Conservation (phyloP, 1,140 invertebrate species). For the Melanaphis sacchari region DNA sequence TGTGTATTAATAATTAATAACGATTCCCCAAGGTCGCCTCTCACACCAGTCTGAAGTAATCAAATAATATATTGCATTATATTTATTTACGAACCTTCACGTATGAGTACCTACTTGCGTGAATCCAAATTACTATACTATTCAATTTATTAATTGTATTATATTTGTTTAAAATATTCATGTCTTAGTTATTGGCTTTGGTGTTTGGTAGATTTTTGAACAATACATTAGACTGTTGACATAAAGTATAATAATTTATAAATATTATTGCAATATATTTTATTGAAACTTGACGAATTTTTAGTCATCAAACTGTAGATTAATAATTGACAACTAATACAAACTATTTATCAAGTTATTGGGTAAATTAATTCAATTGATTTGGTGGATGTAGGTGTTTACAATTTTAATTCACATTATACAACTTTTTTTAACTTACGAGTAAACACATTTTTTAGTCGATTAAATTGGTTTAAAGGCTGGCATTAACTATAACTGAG, state of each 20-base stretch:
- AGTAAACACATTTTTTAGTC: not conserved
- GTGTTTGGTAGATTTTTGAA: not conserved
- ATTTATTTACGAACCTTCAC: not conserved
- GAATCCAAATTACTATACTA: not conserved
- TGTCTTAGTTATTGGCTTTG: not conserved
- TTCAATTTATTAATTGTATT: not conserved
- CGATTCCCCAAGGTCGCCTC: not conserved
- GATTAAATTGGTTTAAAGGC: not conserved
- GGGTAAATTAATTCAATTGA: not conserved
- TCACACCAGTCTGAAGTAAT: not conserved
- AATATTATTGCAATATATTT: not conserved
- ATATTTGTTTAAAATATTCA: not conserved
- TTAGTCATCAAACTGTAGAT: not conserved
- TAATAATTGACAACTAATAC: not conserved
- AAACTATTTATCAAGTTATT: not conserved
- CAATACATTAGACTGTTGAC: not conserved
- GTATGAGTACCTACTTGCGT: not conserved
- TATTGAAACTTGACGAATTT: not conserved
- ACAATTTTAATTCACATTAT: not conserved
- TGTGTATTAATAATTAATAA: not conserved
- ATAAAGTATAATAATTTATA: not conserved
- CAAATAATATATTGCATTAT: not conserved
- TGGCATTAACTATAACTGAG: not conserved
- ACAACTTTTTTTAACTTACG: not conserved
- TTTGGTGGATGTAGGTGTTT: not conserved